Percentiles rank a stretch among this genome's conserved stretches.
These are phyloP conservation scores for Halichoerus grypus DNA, from an alignment of 2,113 vertebrate genomes.

Conservation along the genomic window DNA sequence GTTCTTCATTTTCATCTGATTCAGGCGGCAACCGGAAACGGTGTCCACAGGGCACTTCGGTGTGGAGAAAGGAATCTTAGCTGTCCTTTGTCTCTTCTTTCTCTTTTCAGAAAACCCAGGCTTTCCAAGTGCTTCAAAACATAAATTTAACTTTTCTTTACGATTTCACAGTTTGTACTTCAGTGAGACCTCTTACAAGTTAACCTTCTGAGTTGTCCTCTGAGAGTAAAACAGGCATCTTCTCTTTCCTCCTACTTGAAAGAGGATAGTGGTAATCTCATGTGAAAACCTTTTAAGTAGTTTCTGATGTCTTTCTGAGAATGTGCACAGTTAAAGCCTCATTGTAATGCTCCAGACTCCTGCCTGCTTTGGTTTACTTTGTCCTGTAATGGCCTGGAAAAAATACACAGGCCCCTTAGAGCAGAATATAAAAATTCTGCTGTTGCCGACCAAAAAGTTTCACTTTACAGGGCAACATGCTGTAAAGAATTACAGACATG, in stretches of 20 bases:
- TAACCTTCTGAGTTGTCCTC: neutral
- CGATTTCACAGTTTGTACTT: neutral
- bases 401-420: neutral
- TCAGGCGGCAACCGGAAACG: neutral
- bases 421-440: neutral
- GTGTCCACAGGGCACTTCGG: neutral
- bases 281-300: conserved; percentile 46
- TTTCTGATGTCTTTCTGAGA: conserved; percentile 53
- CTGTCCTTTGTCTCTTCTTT: conserved; percentile 29
- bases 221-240: neutral
- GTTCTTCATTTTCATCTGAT: neutral
- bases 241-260: neutral
- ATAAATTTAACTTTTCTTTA: neutral
- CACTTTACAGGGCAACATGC: neutral
- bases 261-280: conserved; percentile 37
- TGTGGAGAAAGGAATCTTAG: neutral
- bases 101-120: neutral
- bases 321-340: neutral
- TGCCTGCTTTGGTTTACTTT: conserved; percentile 58
- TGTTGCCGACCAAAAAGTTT: neutral
- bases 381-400: neutral
- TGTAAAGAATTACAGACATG: neutral
- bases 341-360: conserved; percentile 1
- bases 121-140: conserved; percentile 36
- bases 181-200: neutral